A percentile compares a stretch with the other conserved stretches of the same genome.
phyloP scores from a whole-genome alignment of 2,888 invertebrate species.

The Drosophila falleni region DNA sequence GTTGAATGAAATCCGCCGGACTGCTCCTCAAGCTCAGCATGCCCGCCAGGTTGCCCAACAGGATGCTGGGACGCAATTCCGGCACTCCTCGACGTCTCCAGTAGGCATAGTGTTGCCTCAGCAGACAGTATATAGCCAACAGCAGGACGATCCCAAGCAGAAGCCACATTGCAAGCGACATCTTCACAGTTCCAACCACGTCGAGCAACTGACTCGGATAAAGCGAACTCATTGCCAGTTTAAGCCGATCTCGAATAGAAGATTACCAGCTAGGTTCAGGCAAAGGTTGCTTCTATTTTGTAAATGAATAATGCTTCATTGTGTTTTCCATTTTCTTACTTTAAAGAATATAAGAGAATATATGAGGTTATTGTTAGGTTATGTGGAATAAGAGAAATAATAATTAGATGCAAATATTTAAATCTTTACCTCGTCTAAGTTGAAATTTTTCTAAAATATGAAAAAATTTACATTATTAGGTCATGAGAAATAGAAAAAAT shows the following conservation, averaged over 20 bases:
- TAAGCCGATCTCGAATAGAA: constrained; percentile 1
- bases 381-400: neutral
- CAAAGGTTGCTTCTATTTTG: constrained; percentile 5
- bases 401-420: neutral
- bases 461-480: neutral
- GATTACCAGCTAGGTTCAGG: constrained; percentile 33
- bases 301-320: constrained; percentile 7
- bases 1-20: constrained; percentile 80
- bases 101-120: constrained; percentile 71
- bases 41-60: constrained; percentile 85
- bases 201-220: constrained; percentile 13
- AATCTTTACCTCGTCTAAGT: neutral
- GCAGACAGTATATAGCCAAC: constrained; percentile 29
- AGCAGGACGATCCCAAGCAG: constrained; percentile 39
- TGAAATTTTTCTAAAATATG: too few relatives aligned
- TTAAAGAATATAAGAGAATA: neutral
- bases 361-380: constrained; percentile 1
- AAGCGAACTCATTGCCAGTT: constrained; percentile 7
- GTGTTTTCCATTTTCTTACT: neutral
- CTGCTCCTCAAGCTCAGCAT: constrained; percentile 80
- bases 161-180: constrained; percentile 41
- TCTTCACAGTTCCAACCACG: constrained; percentile 27
- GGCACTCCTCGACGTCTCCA: constrained; percentile 83
- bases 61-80: constrained; percentile 81
- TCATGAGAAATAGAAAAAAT: neutral